phyloP scores from a whole-genome alignment of 2,797 vertebrate genomes.

The Sardinella longiceps region DNA sequence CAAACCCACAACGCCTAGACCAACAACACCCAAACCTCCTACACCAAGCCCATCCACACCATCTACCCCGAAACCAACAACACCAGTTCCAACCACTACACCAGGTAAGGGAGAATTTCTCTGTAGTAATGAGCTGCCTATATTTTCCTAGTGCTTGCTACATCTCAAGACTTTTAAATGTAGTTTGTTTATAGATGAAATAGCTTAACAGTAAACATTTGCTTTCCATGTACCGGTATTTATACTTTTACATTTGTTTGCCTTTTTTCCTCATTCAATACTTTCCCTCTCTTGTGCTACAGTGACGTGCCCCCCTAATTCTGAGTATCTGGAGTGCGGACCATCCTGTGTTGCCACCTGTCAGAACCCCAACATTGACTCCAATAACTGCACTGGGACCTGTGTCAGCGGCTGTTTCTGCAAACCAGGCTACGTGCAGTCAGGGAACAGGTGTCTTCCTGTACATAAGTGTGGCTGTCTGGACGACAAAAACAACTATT shows the following conservation, averaged over 20 bases:
- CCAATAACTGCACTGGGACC: constrained; percentile 68
- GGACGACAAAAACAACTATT: constrained; percentile 73
- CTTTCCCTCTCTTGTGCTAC: constrained; percentile 25
- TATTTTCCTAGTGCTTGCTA: too few species aligned
- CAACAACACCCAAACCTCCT: constrained; percentile 37
- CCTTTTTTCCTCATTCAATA: not conserved
- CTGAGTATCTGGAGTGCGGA: constrained; percentile 74
- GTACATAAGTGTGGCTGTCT: constrained; percentile 75
- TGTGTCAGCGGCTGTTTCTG: constrained; percentile 79
- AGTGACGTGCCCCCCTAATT: constrained; percentile 70
- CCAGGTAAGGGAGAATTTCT: not conserved
- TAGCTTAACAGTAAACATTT: too few species aligned
- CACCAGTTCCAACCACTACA: constrained; percentile 36
- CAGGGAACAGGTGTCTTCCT: constrained; percentile 67
- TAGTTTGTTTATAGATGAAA: too few species aligned
- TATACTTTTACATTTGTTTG: not conserved
- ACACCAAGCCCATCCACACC: constrained; percentile 25
- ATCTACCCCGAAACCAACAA: constrained; percentile 24
- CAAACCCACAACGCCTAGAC: constrained; percentile 33
- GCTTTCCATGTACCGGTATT: too few species aligned
- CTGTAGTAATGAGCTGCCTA: too few species aligned
- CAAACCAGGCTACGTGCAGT: constrained; percentile 77
- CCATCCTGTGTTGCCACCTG: constrained; percentile 76
- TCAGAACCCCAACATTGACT: constrained; percentile 71
- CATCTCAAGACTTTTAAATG: too few species aligned